A percentile compares a stretch with the other conserved stretches of the same genome.
Conservation (phyloP, 2,888 invertebrate species). For the Xanthorhoe spadicearia region DNA sequence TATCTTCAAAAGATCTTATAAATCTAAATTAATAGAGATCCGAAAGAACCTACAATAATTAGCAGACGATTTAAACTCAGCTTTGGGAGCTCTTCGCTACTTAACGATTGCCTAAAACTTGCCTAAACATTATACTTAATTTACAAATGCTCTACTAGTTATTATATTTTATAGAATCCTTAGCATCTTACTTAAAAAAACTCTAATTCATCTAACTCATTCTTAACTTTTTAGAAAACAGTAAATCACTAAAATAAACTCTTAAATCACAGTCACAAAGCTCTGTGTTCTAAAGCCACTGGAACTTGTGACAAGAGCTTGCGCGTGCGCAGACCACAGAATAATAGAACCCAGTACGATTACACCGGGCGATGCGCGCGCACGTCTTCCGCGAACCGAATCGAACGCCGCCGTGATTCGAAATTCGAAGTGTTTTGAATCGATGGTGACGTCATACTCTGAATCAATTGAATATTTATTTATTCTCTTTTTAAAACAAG, state of each 20-base stretch:
- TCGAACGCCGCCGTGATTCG: slow-evolving; percentile 60
- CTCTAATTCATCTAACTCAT: neutral
- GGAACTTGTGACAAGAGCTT: slow-evolving; percentile 8
- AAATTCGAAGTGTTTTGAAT: slow-evolving; percentile 51
- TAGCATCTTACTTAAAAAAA: too few relatives aligned
- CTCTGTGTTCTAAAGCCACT: neutral
- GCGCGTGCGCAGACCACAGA: slow-evolving; percentile 23
- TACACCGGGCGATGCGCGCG: slow-evolving; percentile 58
- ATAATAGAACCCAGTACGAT: slow-evolving; percentile 35
- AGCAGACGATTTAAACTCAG: too few relatives aligned
- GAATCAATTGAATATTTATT: neutral
- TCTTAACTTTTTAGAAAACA: neutral
- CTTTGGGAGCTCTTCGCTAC: too few relatives aligned
- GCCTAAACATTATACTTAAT: too few relatives aligned
- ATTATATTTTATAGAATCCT: too few relatives aligned
- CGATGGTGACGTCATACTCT: slow-evolving; percentile 15
- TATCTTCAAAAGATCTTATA: too few relatives aligned
- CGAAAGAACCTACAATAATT: too few relatives aligned
- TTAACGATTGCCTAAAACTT: too few relatives aligned
- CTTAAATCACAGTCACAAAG: slow-evolving; percentile 1
- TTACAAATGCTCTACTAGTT: too few relatives aligned
- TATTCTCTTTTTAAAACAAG: neutral
- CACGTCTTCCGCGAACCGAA: slow-evolving; percentile 74
- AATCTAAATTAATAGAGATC: too few relatives aligned
- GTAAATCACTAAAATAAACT: neutral